Percentiles rank a stretch among this genome's conserved stretches.
phyloP scores from a whole-genome alignment of 1,140 invertebrate species.

The Ruditapes philippinarum region DNA sequence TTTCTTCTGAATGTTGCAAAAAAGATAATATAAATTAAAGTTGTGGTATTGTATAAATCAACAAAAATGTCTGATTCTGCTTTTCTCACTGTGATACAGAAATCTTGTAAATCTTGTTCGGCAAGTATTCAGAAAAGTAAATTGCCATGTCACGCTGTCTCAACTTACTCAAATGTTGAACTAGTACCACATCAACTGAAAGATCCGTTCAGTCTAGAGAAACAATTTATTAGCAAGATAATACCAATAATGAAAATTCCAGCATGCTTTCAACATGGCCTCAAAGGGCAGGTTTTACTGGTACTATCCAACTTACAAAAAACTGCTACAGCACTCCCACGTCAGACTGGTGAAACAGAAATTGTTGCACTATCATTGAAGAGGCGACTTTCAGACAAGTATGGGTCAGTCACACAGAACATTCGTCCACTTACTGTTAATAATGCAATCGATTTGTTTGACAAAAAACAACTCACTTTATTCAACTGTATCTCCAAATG shows the following conservation, averaged over 20 bases:
- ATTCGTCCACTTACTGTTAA: not conserved
- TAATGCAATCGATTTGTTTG: not conserved
- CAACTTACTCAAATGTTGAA: not conserved
- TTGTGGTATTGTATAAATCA: too few relatives aligned
- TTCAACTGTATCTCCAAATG: not conserved
- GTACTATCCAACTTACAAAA: not conserved
- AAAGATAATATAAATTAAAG: too few relatives aligned
- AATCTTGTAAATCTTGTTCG: too few relatives aligned
- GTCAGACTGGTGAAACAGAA: not conserved
- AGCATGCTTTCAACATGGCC: not conserved
- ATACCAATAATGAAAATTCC: constrained; percentile 6
- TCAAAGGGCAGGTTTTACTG: constrained; percentile 1
- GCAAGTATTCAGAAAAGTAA: not conserved
- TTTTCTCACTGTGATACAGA: too few relatives aligned
- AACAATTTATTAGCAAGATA: constrained; percentile 20
- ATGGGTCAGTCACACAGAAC: not conserved
- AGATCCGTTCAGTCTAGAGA: not conserved
- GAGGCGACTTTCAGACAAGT: too few relatives aligned
- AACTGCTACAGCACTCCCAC: not conserved
- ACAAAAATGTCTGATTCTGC: too few relatives aligned
- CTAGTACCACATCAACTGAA: not conserved
- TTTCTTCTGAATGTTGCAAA: too few relatives aligned
- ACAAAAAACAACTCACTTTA: too few relatives aligned
- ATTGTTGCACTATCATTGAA: not conserved
- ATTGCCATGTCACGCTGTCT: constrained; percentile 1